Conservation (phyloP, 2,113 vertebrate genomes). For the Cebus imitator region DNA sequence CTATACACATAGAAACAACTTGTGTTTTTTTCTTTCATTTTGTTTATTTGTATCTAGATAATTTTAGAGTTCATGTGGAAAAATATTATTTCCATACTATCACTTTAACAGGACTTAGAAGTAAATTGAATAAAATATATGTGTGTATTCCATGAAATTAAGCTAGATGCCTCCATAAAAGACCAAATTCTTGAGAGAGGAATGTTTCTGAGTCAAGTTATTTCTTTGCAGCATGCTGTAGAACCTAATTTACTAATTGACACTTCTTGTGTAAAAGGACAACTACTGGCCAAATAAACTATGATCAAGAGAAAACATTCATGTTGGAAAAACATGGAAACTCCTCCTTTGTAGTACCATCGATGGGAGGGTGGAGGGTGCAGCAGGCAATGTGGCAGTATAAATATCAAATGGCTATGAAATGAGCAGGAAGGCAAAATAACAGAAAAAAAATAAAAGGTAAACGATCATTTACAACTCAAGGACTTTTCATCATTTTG, state of each 20-base stretch:
- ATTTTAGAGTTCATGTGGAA: not conserved
- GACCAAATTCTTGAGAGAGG: not conserved
- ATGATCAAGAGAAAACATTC: not conserved
- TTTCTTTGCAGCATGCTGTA: not conserved
- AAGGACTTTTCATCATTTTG: not conserved
- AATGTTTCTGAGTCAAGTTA: not conserved
- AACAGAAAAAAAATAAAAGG: not conserved
- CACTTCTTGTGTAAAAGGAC: not conserved
- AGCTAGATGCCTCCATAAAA: not conserved
- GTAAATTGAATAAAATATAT: not conserved
- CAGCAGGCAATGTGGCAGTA: too few species aligned
- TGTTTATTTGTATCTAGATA: not conserved
- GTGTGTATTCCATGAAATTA: not conserved
- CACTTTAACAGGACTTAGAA: not conserved
- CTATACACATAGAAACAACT: not conserved
- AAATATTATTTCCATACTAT: not conserved
- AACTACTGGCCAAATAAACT: not conserved
- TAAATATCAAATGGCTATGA: not conserved
- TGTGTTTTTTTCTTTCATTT: not conserved
- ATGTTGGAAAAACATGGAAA: not conserved
- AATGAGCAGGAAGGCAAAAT: not conserved
- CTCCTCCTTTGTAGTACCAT: too few species aligned
- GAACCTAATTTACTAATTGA: not conserved
- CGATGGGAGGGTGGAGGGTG: rapidly evolving
- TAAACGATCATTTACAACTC: not conserved